Conservation (phyloP, 2,888 invertebrate species). For the Peribatodes rhomboidaria region DNA sequence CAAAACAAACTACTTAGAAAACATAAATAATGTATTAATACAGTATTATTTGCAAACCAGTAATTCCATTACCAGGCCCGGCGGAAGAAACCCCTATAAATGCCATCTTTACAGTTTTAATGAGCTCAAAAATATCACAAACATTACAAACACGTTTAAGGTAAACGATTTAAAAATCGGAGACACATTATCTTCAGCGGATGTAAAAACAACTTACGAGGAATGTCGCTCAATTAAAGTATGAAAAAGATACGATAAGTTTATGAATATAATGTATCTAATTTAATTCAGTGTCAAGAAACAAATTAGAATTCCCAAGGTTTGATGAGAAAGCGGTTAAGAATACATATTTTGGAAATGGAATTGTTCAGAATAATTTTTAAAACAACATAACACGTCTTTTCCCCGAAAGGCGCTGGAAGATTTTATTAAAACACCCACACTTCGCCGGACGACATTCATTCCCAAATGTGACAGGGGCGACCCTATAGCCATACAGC, state of each 20-base stretch:
- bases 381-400: no score
- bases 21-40: neutral
- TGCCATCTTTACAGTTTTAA: slow-evolving; percentile 15
- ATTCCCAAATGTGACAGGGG: no score
- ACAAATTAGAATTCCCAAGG: slow-evolving; percentile 20
- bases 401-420: no score
- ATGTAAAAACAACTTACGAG: slow-evolving; percentile 40
- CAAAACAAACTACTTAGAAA: no score
- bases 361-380: no score
- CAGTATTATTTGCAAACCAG: neutral
- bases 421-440: no score
- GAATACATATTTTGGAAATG: no score
- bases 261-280: slow-evolving; percentile 33
- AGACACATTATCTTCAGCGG: slow-evolving; percentile 36
- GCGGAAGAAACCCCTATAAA: slow-evolving; percentile 28
- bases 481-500: no score
- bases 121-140: slow-evolving; percentile 12
- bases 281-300: slow-evolving; percentile 35
- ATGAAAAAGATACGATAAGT: slow-evolving; percentile 43
- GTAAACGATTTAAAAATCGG: slow-evolving; percentile 15
- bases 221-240: slow-evolving; percentile 58
- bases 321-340: neutral
- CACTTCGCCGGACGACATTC: no score
- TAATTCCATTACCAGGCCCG: slow-evolving; percentile 3
- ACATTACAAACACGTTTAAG: slow-evolving; percentile 23